Base-by-base conservation (phyloP, 2,797 vertebrate species). In the Pangasius mekongensis region DNA sequence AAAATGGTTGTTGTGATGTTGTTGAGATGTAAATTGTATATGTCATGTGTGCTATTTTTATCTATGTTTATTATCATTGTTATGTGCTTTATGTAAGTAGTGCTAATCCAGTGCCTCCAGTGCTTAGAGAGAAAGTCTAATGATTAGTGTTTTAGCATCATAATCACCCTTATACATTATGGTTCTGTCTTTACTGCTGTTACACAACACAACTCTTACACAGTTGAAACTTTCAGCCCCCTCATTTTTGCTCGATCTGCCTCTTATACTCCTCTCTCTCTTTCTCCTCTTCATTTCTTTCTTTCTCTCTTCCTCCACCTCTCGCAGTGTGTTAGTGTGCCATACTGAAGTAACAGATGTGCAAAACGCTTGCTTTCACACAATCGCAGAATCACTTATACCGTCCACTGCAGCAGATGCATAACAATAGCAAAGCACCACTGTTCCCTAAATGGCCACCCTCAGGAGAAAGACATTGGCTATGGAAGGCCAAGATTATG, bases 151-250 rank as follows among this genome's bases (percentile, higher is more conserved):
- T 43, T 82, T 82, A 24, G 52, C 52, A 24, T 69, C 43, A 49
- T 76, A 14, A 43, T 66, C 58, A 87, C 30, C 20, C 52, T 8
- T 24, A 49, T 58, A 47, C 39, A 66, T 76, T 89, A 87, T 24
- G 52, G 83, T 73, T 84, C 24, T 22, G 18, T 86, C 66, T 73
- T 86, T 64, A 85, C 77, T 84, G 77, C 85, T 89, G 83, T 90
- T 90, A 91, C 85, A 88, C 89, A 90, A 89, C 89, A 86, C 20
- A 82, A 64, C 81, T 83, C 82, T 87, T 85, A 84, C 83, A 85
- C 36, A 88, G 86, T 84, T 87, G 85, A 90, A 90, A 90, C 85
- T 87, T 83, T 67, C 83, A 90, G 85, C 90, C 88, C 88, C 82
- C 91, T 90, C 91, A 89, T 47, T 47, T 87, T 77, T 81, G 36